Percentiles rank a stretch among this genome's conserved stretches.
Conservation (phyloP, 1,140 invertebrate genomes). For the Drosophila serrata region DNA sequence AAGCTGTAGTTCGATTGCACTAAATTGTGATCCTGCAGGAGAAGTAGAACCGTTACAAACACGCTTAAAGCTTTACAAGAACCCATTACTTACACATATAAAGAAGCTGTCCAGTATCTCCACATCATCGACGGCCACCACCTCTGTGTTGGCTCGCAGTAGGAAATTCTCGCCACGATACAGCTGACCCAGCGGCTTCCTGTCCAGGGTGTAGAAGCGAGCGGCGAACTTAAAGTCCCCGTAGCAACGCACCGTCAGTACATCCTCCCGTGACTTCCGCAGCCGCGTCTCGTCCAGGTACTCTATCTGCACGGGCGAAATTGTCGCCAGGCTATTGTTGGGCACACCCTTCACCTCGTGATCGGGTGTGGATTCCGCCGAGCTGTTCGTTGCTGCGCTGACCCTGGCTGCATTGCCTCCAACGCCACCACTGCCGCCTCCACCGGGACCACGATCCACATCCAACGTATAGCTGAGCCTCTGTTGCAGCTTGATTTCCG, state of each 20-base stretch:
- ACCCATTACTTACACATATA: constrained; percentile 80
- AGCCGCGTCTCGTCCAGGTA: constrained; percentile 78
- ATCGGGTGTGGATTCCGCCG: constrained; percentile 75
- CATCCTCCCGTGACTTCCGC: constrained; percentile 77
- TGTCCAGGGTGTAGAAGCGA: constrained; percentile 78
- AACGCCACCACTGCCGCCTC: neutral
- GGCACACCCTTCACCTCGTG: constrained; percentile 50
- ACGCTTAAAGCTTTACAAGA: too few relatives aligned
- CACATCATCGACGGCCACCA: constrained; percentile 68
- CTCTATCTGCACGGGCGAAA: constrained; percentile 77
- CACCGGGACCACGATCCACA: constrained; percentile 47
- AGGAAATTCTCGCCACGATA: constrained; percentile 84
- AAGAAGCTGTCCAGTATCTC: constrained; percentile 85
- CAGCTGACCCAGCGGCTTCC: constrained; percentile 64
- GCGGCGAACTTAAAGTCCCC: constrained; percentile 76
- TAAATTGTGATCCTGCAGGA: constrained; percentile 79
- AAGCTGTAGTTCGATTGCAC: constrained; percentile 85
- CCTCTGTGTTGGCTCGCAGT: constrained; percentile 75
- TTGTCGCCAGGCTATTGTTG: constrained; percentile 31
- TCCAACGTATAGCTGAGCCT: constrained; percentile 79
- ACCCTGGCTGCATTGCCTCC: constrained; percentile 1
- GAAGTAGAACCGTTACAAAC: neutral
- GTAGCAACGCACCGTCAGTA: constrained; percentile 63
- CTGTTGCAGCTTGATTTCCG: constrained; percentile 75
- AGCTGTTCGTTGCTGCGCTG: constrained; percentile 60